These are phyloP conservation scores for Drosophila bocqueti DNA, from an alignment of 1,140 invertebrate species.

Conservation along the genomic window DNA sequence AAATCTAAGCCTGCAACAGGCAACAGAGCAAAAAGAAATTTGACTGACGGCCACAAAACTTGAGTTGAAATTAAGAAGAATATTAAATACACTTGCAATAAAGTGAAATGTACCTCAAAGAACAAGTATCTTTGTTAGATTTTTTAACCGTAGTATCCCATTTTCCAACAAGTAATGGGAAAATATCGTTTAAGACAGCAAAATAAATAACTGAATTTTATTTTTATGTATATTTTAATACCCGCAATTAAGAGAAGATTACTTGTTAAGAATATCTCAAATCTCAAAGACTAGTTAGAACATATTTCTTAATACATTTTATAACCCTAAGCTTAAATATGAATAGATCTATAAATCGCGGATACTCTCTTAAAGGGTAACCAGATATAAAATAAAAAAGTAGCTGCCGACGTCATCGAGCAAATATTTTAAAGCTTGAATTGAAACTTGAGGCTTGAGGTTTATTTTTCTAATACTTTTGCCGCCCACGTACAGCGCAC, in stretches of 20 bases:
- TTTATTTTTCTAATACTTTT: conserved; percentile 64
- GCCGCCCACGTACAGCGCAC: conserved; percentile 67
- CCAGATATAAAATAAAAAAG: conserved; percentile 40
- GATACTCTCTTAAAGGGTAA: conserved; percentile 4
- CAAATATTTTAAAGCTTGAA: conserved; percentile 73
- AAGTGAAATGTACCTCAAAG: too few species aligned
- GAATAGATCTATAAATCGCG: background rate
- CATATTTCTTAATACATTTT: background rate
- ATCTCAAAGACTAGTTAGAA: background rate
- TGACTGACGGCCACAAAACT: background rate
- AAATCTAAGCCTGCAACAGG: conserved; percentile 50
- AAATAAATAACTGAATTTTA: background rate
- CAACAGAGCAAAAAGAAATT: background rate
- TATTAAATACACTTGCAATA: background rate
- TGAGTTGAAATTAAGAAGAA: background rate
- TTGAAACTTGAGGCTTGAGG: conserved; percentile 57
- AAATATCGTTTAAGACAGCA: background rate
- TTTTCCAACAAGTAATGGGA: background rate
- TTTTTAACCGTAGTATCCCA: too few species aligned
- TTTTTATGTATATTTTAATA: too few species aligned
- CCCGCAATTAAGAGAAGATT: background rate
- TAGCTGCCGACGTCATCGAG: conserved; percentile 67
- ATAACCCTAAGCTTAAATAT: background rate
- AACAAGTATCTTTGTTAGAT: background rate
- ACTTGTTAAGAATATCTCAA: background rate